Evolutionary conservation across 2,797 vertebrate genomes (phyloP), one percentile per base, ranked within the genome.

Genomic region (Bovichtus variegatus): DNA sequence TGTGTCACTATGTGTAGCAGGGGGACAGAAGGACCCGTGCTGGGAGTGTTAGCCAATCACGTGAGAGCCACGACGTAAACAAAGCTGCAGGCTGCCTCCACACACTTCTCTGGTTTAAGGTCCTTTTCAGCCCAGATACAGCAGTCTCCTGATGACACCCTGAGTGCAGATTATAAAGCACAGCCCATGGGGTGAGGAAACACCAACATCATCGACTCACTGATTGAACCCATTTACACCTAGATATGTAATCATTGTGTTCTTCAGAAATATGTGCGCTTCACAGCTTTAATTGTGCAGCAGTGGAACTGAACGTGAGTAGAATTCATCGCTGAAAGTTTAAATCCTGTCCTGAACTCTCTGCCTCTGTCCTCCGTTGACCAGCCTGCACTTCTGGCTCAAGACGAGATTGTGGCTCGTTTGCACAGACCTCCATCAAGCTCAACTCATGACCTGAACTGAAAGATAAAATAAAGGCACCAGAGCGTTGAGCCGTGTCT

Each of bases 381-480:
- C 57, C 41, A 6, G 5, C 43, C n/a, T 8, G 54, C 40, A 79
- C 59, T 23, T 23, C 38, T 65, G 57, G 44, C 47, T 68, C 23
- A 12, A 6, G 43, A 80, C 13, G 4, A 80, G 47, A 47, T 57
- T 78, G 60, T 1, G 47, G 76, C 62, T 73, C 19, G 6, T 82
- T 72, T 70, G 43, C 55, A 43, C 53, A 36, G 58, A 80, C 15
- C 66, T 25, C 25, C 25, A 25, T 25, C 66, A 59, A 58, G 49
- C 66, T 78, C 60, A 31, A 38, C 70, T 76, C 55, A 3, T 68
- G 65, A 85, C 74, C 78, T 76, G 72, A 65, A 27, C 27, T 6
- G 25, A 18, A 9, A 64, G 72, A 80, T 77, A n/a, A 74, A 49
- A 81, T 71, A 51, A 80, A 82, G 34, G 68, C 76, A 53, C 5